Evolutionary conservation across 2,888 invertebrate species (phyloP), one percentile per base, ranked within the genome.

Genomic region (Morinoia aosen): DNA sequence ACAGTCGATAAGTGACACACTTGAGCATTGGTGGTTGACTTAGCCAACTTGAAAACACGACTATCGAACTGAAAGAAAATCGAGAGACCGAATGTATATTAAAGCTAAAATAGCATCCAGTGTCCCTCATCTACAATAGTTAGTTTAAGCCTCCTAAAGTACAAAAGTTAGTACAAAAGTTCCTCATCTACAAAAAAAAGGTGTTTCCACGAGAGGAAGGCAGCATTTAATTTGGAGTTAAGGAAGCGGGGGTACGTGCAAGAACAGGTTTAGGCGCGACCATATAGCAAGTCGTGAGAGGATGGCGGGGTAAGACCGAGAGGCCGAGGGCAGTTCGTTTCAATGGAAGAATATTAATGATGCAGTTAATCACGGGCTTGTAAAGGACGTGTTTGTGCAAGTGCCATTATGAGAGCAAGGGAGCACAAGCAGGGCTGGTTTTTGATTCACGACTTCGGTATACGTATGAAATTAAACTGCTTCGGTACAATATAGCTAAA

Each of bases 301-400:
- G 76, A 76, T 76, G 76, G 76, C 76, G 76, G 25, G 76, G 19
- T 33, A 7, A 76, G 25, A 33, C 76, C 76, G 19, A 76, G 76
- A 19, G 76, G 25, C 25, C 61, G 19, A 61, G 40, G n/a, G 90
- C 90, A 90, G 90, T 90, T 19, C 90, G 39, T 90, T 90, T 90
- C 90, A 90, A 90, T 90, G 90, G 90, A 90, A 48, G 90, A 90
- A 90, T 90, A 90, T 90, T 90, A 90, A 90, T 90, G 90, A 48
- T 48, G 40, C 40, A 90, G 90, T 90, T 90, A 90, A 90, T 90
- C 90, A 90, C 48, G 10, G 90, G 90, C 90, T 90, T 90, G 90
- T 90, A 90, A 90, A 90, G 48, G 90, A 40, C 40, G 40, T 90
- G 90, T 90, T 40, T 90, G 48, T 90, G 90, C 90, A 40, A 48